These are phyloP conservation scores for Meloidogyne exigua DNA, from an alignment of 1,140 invertebrate genomes.

Conservation along the genomic window DNA sequence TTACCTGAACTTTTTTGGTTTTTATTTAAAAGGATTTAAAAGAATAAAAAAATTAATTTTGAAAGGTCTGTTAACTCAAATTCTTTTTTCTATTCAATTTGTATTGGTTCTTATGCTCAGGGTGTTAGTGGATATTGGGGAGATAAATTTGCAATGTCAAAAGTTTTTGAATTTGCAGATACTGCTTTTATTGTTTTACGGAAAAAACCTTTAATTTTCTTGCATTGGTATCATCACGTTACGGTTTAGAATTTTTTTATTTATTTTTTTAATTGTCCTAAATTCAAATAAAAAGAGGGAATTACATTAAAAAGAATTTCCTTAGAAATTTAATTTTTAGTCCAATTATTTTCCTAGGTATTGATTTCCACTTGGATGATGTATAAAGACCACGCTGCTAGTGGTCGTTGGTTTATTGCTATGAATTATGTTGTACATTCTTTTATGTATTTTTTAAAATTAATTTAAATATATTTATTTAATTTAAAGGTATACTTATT, in stretches of 20 bases:
- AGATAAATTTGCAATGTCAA: constrained; percentile 62
- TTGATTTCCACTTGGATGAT: constrained; percentile 95
- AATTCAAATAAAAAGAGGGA: no score
- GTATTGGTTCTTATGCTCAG: constrained; percentile 72
- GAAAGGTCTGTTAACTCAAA: constrained; percentile 51
- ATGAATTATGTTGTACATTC: constrained; percentile 90
- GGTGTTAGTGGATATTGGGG: constrained; percentile 91
- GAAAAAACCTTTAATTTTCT: constrained; percentile 61
- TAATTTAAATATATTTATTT: constrained; percentile 66
- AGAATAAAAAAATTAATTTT: constrained; percentile 68
- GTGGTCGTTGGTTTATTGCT: constrained; percentile 95
- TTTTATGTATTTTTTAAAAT: constrained; percentile 30
- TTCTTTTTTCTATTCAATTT: constrained; percentile 61
- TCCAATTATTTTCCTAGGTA: constrained; percentile 69
- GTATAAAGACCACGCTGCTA: constrained; percentile 90
- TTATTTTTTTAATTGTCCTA: no score
- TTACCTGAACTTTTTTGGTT: constrained; percentile 60
- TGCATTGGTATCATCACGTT: constrained; percentile 56
- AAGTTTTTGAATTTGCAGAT: constrained; percentile 62
- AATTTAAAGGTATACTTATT: constrained; percentile 91
- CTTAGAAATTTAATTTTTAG: no score
- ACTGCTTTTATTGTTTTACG: constrained; percentile 61
- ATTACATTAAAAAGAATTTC: no score
- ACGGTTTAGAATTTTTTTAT: constrained; percentile 67
- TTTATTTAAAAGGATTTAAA: constrained; percentile 75